Base-by-base conservation (phyloP, 2,113 vertebrate species). In the Etheostoma spectabile region DNA sequence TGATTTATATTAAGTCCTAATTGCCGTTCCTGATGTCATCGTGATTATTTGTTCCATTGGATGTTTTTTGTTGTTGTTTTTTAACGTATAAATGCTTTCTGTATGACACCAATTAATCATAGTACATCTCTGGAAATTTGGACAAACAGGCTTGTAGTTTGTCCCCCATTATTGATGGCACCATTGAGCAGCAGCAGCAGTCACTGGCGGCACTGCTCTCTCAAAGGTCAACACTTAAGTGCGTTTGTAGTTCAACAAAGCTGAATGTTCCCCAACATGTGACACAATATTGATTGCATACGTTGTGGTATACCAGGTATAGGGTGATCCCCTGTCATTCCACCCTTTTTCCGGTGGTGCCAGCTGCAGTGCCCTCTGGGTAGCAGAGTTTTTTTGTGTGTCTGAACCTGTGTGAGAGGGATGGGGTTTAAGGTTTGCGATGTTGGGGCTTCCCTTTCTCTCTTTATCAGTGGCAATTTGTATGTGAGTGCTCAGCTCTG, bases 391-490 rank as follows among this genome's bases (percentile, higher is more conserved):
- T 60, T 71, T 59, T 62, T 59, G 56, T 59, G 56, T 62, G 45
- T 71, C 74, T 65, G 68, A 87, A 71, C 52, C 67, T 49, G 48
- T 61, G 69, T 74, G 65, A 77, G 55, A 77, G 53, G 74, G 65
- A 83, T 69, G 33, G 57, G 77, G 76, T 85, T 84, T 89, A 89
- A 84, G 86, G 77, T 91, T 90, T 74, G 80, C 72, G 80, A 85
- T 78, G 74, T 65, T 61, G 77, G 74, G 85, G 87, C 81, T 90
- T 89, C 88, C 87, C 73, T 72, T 80, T 90, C 82, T 82, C 82
- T 91, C 83, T 91, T 89, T 89, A 92, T 92, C 93, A 93, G 30
- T 85, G 88, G 93, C 86, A 91, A 92, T 95, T 93, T 94, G 93
- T 95, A 94, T 95, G 91, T 88, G 85, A 90, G 91, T 21, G 27